phyloP scores from a whole-genome alignment of 2,113 vertebrate genomes.

The Coptodon rendalli region DNA sequence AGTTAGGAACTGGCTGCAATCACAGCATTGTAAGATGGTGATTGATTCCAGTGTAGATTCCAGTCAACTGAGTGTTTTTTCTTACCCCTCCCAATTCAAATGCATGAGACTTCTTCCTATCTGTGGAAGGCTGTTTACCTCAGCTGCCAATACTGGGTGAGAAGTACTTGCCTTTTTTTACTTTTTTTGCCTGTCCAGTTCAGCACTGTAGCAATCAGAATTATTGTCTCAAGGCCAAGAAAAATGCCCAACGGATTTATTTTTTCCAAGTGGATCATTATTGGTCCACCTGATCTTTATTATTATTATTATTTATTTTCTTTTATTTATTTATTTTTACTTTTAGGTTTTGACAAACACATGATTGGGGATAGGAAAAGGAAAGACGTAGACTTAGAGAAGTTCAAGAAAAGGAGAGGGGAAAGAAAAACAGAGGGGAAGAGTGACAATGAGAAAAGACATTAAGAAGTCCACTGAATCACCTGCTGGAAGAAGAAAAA shows the following conservation, averaged over 20 bases:
- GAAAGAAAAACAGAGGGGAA: background rate
- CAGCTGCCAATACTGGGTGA: background rate
- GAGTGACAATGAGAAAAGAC: background rate
- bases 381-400: background rate
- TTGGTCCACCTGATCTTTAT: background rate
- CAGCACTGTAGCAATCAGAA: background rate
- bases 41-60: background rate
- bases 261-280: background rate
- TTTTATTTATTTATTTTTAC: background rate
- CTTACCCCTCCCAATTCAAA: background rate
- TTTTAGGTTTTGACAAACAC: background rate
- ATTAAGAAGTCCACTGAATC: background rate
- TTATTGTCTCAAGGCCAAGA: background rate
- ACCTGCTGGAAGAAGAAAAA: background rate
- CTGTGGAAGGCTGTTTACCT: background rate
- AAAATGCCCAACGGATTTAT: background rate
- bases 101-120: background rate
- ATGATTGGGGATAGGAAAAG: background rate
- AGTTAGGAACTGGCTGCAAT: background rate
- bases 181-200: background rate
- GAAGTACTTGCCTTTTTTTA: background rate
- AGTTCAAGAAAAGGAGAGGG: background rate
- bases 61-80: background rate
- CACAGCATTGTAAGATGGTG: background rate
- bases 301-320: background rate